phyloP scores from a whole-genome alignment of 2,888 invertebrate species.

The Eupithecia insigniata region DNA sequence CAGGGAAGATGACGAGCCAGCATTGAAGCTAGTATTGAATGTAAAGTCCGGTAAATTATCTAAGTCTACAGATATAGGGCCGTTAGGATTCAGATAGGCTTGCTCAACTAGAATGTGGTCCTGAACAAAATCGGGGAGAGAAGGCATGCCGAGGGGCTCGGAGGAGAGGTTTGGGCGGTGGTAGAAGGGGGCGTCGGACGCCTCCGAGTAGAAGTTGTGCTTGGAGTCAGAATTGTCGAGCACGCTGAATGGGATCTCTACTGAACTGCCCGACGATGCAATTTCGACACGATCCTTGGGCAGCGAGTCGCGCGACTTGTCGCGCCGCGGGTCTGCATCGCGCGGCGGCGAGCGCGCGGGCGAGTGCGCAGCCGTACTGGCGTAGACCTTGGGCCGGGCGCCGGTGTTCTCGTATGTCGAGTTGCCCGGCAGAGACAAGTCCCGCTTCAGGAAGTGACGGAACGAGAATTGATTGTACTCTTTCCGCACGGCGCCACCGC shows the following conservation, averaged over 20 bases:
- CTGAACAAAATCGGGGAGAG: slow-evolving; percentile 94
- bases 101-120: slow-evolving; percentile 94
- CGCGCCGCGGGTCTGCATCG: slow-evolving; percentile 66
- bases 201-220: slow-evolving; percentile 77
- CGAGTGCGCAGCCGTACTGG: slow-evolving; percentile 79
- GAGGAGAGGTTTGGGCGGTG: slow-evolving; percentile 76
- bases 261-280: slow-evolving; percentile 75
- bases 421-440: slow-evolving; percentile 80
- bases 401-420: slow-evolving; percentile 88
- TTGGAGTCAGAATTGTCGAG: slow-evolving; percentile 80
- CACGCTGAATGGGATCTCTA: slow-evolving; percentile 79
- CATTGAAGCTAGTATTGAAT: slow-evolving; percentile 81
- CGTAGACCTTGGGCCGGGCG: slow-evolving; percentile 90
- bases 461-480: slow-evolving; percentile 94
- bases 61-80: slow-evolving; percentile 83
- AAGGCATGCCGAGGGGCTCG: slow-evolving; percentile 84
- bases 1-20: slow-evolving; percentile 69
- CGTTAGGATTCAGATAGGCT: slow-evolving; percentile 85
- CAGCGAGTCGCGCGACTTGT: slow-evolving; percentile 65
- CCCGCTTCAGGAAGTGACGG: slow-evolving; percentile 91
- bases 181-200: slow-evolving; percentile 70
- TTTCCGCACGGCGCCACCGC: slow-evolving; percentile 77
- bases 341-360: slow-evolving; percentile 78
- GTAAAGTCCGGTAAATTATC: slow-evolving; percentile 89
- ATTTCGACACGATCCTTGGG: slow-evolving; percentile 62